Evolutionary conservation across 2,113 vertebrate genomes (phyloP).

Genomic region (Leuciscus idus): DNA sequence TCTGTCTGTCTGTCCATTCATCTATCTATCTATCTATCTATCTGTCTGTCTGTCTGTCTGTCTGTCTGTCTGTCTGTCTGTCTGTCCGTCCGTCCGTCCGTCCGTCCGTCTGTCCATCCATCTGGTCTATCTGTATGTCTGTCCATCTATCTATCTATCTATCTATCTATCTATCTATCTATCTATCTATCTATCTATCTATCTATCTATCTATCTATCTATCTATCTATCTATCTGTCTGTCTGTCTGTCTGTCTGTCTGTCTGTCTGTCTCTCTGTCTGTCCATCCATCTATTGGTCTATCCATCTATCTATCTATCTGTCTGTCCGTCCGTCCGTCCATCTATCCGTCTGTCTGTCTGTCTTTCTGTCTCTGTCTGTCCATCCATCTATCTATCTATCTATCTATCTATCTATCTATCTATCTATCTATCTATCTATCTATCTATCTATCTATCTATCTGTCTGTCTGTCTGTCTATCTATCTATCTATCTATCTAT

Average conservation of each 20-base stretch:
- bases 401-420: neutral
- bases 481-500: neutral
- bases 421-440: neutral
- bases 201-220: neutral
- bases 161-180: neutral
- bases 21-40: neutral
- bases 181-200: neutral
- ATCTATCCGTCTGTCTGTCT: neutral
- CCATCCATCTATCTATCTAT: neutral
- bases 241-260: neutral
- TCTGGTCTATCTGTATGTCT: no score
- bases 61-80: accelerated
- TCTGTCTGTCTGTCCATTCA: neutral
- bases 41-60: neutral
- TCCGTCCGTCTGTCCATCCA: neutral
- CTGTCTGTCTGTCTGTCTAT: neutral
- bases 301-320: accelerated
- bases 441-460: neutral
- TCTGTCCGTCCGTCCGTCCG: neutral
- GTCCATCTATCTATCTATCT: neutral
- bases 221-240: neutral
- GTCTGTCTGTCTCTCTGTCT: neutral
- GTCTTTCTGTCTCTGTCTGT: neutral
- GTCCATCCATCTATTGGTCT: neutral
- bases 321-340: accelerated